Percentiles rank a stretch among this genome's conserved stretches.
Evolutionary conservation across 2,888 invertebrate genomes (phyloP).

Genomic region (Nemotelus pantherinus): DNA sequence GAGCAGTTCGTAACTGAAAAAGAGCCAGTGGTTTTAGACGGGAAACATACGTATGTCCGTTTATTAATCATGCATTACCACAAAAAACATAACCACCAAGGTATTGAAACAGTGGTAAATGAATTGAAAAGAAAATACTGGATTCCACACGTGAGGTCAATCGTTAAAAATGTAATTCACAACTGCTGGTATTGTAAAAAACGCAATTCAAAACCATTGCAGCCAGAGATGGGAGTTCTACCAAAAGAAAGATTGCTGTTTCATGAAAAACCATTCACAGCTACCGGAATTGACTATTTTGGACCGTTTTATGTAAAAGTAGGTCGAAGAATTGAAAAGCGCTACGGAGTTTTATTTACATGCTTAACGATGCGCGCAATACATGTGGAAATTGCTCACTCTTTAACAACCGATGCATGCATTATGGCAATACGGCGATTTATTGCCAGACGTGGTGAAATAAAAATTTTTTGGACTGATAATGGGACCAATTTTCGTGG

Average conservation of each 20-base stretch:
- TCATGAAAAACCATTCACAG: too few relatives aligned
- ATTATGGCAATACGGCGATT: background rate
- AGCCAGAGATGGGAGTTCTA: background rate
- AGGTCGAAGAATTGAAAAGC: too few relatives aligned
- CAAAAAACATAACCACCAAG: background rate
- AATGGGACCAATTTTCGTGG: background rate
- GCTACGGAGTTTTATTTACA: background rate
- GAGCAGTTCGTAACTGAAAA: background rate
- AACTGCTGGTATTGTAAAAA: conserved; percentile 27
- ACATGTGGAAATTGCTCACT: background rate
- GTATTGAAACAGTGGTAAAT: conserved; percentile 12
- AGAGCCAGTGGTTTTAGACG: background rate
- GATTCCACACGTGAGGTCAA: conserved; percentile 32
- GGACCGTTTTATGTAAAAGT: too few relatives aligned
- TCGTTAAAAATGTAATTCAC: background rate
- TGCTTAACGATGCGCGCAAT: background rate
- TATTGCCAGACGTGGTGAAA: background rate
- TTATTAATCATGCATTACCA: background rate
- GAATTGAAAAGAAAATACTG: conserved; percentile 33
- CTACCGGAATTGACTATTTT: too few relatives aligned
- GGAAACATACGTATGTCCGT: conserved; percentile 1
- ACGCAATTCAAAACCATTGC: conserved; percentile 12
- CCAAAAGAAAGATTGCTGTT: conserved; percentile 33
- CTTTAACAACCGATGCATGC: background rate
- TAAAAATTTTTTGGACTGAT: conserved; percentile 26